Conservation (phyloP, 2,113 vertebrate species). For the Heterotilapia buettikoferi region DNA sequence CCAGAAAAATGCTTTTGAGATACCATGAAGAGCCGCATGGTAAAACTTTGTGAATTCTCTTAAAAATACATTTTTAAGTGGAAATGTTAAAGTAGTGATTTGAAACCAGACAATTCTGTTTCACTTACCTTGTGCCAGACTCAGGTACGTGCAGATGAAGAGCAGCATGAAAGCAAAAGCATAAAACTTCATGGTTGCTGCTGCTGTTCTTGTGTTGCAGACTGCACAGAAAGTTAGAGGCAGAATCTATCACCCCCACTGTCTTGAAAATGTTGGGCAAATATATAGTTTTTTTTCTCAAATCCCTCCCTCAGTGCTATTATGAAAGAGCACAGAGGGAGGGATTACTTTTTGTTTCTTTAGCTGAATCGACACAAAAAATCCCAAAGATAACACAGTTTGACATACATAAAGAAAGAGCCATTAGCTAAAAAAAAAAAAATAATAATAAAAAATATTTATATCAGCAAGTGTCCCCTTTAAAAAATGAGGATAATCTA, state of each 20-base stretch:
- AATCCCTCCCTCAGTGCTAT: neutral
- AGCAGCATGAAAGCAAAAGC: conserved; percentile 56
- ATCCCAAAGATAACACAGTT: neutral
- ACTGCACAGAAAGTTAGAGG: neutral
- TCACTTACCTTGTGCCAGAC: conserved; percentile 67
- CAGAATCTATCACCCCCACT: neutral
- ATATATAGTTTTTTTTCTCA: neutral
- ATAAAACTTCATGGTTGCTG: conserved; percentile 64
- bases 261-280: neutral
- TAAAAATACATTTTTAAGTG: neutral
- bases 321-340: neutral
- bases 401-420: neutral
- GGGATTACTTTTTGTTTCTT: neutral
- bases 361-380: neutral
- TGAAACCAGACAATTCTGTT: neutral
- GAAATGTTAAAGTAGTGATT: neutral
- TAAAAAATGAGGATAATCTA: neutral
- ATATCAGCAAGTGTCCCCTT: neutral
- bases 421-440: neutral
- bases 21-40: neutral
- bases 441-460: neutral
- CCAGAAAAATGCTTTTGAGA: neutral
- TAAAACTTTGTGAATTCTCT: neutral
- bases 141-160: conserved; percentile 60
- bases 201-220: neutral